phyloP scores from a whole-genome alignment of 1,140 invertebrate species.

The Papilio polytes region DNA sequence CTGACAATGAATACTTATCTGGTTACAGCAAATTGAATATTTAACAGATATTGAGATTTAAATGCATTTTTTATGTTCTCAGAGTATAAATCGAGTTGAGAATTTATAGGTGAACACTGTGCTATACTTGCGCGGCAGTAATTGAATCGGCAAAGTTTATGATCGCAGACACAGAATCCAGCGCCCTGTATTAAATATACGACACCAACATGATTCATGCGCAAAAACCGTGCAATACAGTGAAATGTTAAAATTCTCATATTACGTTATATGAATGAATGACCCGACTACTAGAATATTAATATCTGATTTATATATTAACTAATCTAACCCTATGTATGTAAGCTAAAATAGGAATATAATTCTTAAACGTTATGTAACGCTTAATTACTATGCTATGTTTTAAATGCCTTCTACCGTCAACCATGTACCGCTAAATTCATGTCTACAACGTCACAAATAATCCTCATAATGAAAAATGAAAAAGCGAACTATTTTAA shows the following conservation, averaged over 20 bases:
- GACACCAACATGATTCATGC: not conserved
- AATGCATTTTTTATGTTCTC: not conserved
- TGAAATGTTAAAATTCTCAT: not conserved
- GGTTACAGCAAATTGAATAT: not conserved
- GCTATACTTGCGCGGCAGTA: slow-evolving; percentile 13
- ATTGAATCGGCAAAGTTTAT: slow-evolving; percentile 32
- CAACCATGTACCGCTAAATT: too few relatives aligned
- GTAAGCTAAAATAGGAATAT: too few relatives aligned
- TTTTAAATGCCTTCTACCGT: too few relatives aligned
- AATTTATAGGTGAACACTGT: slow-evolving; percentile 10
- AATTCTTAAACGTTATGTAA: too few relatives aligned
- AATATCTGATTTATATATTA: too few relatives aligned
- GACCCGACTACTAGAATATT: not conserved
- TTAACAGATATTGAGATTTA: not conserved
- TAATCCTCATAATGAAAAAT: not conserved
- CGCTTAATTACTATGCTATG: too few relatives aligned
- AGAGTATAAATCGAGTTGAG: slow-evolving; percentile 3
- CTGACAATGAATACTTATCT: not conserved
- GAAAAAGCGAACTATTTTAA: not conserved
- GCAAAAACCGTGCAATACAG: not conserved
- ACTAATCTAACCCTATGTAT: too few relatives aligned
- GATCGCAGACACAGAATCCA: slow-evolving; percentile 25
- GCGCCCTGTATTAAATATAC: not conserved
- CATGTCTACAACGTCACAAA: not conserved
- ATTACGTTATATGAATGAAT: not conserved